These are phyloP conservation scores for Orthosia incerta DNA, from an alignment of 2,888 invertebrate species.

Conservation along the genomic window DNA sequence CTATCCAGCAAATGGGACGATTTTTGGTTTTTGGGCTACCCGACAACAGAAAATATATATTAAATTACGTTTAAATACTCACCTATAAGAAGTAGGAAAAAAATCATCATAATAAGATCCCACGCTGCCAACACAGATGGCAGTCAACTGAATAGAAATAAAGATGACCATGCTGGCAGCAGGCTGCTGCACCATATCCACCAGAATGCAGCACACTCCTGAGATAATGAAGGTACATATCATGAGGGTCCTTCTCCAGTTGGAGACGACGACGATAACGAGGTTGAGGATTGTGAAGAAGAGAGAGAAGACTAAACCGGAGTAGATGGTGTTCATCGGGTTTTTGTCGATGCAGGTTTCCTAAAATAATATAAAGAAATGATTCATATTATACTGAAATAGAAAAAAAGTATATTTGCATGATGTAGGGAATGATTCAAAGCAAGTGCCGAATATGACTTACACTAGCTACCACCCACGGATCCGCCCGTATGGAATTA, in stretches of 20 bases:
- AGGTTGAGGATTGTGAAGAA: constrained; percentile 89
- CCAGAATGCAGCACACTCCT: constrained; percentile 85
- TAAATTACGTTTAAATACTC: constrained; percentile 9
- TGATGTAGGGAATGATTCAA: not conserved
- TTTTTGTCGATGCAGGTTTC: constrained; percentile 80
- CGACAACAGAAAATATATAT: too few species aligned
- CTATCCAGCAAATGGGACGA: not conserved
- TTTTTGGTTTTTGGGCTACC: not conserved
- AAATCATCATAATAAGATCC: constrained; percentile 69
- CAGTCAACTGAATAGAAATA: constrained; percentile 62
- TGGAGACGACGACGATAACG: constrained; percentile 79
- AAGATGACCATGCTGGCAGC: constrained; percentile 61
- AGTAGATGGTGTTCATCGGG: constrained; percentile 88
- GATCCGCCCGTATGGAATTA: too few species aligned
- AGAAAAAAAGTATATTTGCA: not conserved
- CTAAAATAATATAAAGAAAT: constrained; percentile 43
- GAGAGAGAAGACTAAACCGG: constrained; percentile 90
- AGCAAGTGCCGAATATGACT: not conserved
- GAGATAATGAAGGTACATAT: constrained; percentile 82
- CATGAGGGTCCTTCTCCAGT: constrained; percentile 85
- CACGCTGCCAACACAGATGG: constrained; percentile 63
- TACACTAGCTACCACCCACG: too few species aligned
- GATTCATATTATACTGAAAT: not conserved
- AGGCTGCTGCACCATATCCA: constrained; percentile 77
- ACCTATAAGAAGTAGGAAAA: constrained; percentile 71